phyloP scores from a whole-genome alignment of 2,797 vertebrate species.

The Euphonia xanthogaster region DNA sequence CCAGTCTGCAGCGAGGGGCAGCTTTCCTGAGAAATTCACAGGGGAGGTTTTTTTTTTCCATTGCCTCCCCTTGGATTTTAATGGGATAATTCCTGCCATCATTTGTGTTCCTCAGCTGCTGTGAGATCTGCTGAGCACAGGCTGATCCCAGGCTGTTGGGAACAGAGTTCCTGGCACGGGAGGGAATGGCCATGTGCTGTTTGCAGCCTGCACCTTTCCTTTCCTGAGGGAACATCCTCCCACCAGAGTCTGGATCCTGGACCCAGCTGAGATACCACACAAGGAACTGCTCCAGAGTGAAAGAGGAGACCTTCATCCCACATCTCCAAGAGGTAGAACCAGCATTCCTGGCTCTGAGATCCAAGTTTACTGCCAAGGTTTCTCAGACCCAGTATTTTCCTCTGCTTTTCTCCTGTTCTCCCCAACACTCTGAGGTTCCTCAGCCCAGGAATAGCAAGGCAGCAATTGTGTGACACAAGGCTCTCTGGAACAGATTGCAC shows the following conservation, averaged over 20 bases:
- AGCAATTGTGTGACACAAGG: not conserved
- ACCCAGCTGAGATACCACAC: not conserved
- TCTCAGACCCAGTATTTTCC: not conserved
- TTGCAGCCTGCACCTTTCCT: not conserved
- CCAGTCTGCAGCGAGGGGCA: not conserved
- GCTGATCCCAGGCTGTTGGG: not conserved
- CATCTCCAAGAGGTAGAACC: not conserved
- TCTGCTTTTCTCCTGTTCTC: not conserved
- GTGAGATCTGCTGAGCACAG: not conserved
- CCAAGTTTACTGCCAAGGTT: not conserved
- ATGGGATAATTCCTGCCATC: not conserved
- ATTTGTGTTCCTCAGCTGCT: not conserved
- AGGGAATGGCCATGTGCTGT: fast-evolving
- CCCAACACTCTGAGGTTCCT: not conserved
- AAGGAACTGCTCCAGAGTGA: not conserved
- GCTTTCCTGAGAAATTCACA: not conserved
- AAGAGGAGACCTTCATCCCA: not conserved
- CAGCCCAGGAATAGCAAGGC: not conserved
- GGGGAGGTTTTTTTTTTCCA: not conserved
- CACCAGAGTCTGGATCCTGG: not conserved
- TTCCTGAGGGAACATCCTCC: not conserved
- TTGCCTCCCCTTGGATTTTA: not conserved
- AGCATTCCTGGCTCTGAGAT: not conserved
- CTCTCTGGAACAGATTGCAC: not conserved
- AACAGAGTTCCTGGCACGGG: not conserved